Evolutionary conservation across 2,888 invertebrate species (phyloP).

Genomic region (Drosophila picticornis): DNA sequence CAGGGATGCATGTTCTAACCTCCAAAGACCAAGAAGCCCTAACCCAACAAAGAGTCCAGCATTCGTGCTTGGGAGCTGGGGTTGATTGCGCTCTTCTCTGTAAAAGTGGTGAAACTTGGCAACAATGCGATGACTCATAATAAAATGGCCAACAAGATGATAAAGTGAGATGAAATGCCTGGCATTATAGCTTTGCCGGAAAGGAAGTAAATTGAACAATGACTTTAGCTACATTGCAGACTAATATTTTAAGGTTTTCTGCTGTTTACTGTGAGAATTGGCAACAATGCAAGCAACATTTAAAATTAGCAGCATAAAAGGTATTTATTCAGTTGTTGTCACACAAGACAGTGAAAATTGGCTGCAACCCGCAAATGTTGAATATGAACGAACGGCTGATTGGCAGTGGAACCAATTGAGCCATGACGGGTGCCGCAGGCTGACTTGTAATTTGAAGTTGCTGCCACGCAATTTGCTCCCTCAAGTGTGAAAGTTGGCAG

Average conservation of each 20-base stretch:
- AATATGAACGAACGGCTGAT: neutral
- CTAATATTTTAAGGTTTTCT: no score
- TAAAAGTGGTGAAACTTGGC: neutral
- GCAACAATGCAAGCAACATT: constrained; percentile 9
- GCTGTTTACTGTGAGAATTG: neutral
- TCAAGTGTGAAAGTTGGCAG: constrained; percentile 10
- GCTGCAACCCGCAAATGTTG: neutral
- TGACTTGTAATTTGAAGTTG: neutral
- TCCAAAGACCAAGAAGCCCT: no score
- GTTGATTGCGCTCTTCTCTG: neutral
- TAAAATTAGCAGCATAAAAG: neutral
- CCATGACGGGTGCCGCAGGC: neutral
- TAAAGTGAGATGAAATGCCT: no score
- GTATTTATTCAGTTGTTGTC: neutral
- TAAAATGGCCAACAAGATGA: no score
- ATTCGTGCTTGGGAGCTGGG: no score
- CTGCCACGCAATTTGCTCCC: neutral
- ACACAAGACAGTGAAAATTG: neutral
- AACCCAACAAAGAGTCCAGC: no score
- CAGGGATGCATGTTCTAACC: no score
- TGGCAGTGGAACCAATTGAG: neutral
- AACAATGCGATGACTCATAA: constrained; percentile 1
- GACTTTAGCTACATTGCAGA: no score
- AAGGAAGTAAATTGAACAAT: neutral
- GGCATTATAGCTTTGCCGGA: neutral